Evolutionary conservation across 2,888 invertebrate species (phyloP).

Genomic region (Synergus itoensis): DNA sequence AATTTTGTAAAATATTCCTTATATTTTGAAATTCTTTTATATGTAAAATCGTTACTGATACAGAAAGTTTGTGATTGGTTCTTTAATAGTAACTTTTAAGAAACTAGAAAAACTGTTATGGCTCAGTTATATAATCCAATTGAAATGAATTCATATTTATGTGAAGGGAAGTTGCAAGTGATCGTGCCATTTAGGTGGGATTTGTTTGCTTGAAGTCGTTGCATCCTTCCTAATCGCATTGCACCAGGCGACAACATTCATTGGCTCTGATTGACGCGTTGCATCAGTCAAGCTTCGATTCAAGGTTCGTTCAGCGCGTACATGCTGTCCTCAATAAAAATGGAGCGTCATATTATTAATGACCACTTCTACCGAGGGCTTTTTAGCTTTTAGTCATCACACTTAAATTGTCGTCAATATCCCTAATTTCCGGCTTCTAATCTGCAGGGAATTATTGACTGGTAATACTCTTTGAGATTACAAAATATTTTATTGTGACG

Average conservation of each 20-base stretch:
- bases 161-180: not conserved
- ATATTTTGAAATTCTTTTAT: too few species aligned
- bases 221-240: conserved; percentile 67
- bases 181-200: not conserved
- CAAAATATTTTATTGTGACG: not conserved
- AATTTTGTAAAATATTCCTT: too few species aligned
- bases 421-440: conserved; percentile 15
- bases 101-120: too few species aligned
- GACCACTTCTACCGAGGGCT: conserved; percentile 45
- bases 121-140: too few species aligned
- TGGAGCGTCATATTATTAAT: conserved; percentile 54
- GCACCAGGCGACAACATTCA: conserved; percentile 69
- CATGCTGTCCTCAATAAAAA: conserved; percentile 67
- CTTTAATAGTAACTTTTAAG: too few species aligned
- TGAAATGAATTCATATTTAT: not conserved
- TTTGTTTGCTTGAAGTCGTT: conserved; percentile 46
- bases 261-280: conserved; percentile 70
- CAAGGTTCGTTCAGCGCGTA: conserved; percentile 65
- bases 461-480: not conserved
- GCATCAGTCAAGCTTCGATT: conserved; percentile 68
- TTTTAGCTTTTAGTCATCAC: not conserved
- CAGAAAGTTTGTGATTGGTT: too few species aligned
- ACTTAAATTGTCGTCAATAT: not conserved
- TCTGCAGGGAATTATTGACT: not conserved
- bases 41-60: too few species aligned